Percentiles rank a stretch among this genome's conserved stretches.
phyloP scores from a whole-genome alignment of 2,888 invertebrate genomes.

The Scrobipalpa costella region DNA sequence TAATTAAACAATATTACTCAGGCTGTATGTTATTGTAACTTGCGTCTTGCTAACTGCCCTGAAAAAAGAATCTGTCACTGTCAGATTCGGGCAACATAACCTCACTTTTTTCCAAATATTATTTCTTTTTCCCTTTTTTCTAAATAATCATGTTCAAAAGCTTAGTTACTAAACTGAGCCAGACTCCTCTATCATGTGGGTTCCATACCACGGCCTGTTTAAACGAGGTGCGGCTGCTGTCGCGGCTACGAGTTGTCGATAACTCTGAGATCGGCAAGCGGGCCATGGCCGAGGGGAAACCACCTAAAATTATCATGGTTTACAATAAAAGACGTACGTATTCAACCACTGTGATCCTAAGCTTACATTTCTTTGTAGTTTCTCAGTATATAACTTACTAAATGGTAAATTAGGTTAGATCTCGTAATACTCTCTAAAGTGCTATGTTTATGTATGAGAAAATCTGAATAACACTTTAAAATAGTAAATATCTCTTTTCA shows the following conservation, averaged over 20 bases:
- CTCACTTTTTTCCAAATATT: conserved; percentile 25
- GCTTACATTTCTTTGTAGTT: background rate
- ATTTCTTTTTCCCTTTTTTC: background rate
- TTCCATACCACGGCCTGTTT: conserved; percentile 82
- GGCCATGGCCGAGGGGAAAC: conserved; percentile 96
- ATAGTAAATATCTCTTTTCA: no score
- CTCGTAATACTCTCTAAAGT: background rate
- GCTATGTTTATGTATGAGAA: background rate
- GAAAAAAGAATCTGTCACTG: conserved; percentile 28
- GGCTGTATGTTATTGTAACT: background rate
- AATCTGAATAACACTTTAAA: no score
- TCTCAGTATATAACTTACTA: background rate
- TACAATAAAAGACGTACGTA: conserved; percentile 88
- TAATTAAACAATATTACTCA: no score
- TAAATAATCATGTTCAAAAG: conserved; percentile 56
- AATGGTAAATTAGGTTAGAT: background rate
- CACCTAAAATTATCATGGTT: conserved; percentile 96
- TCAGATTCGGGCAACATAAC: conserved; percentile 32
- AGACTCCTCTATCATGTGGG: conserved; percentile 44
- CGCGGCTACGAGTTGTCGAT: conserved; percentile 95
- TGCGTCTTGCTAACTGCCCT: no score
- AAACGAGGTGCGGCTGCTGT: conserved; percentile 86
- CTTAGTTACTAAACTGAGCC: conserved; percentile 50
- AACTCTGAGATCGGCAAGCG: conserved; percentile 97
- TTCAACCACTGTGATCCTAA: background rate